phyloP scores from a whole-genome alignment of 2,113 vertebrate genomes.

The Dasyornis broadbenti region DNA sequence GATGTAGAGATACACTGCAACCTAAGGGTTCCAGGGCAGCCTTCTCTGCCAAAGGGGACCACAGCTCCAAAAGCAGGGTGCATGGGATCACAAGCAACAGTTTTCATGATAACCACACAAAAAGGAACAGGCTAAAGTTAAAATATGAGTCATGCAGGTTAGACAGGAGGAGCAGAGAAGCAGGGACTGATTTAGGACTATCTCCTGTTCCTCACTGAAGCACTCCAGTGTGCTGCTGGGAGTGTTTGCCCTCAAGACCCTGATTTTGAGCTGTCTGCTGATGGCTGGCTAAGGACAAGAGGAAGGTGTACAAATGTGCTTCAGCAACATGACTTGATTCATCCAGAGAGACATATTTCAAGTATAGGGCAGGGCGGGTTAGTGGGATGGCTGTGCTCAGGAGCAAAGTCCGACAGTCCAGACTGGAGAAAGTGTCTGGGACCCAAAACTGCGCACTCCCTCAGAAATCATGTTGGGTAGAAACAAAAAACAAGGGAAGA shows the following conservation, averaged over 20 bases:
- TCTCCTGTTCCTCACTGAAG: not conserved
- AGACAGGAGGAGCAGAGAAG: not conserved
- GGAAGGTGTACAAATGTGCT: not conserved
- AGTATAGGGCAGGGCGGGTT: not conserved
- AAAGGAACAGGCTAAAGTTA: not conserved
- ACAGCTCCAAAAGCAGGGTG: not conserved
- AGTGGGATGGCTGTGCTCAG: not conserved
- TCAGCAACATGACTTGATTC: not conserved
- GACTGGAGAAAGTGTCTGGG: not conserved
- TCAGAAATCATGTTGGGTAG: not conserved
- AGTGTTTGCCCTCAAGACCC: not conserved
- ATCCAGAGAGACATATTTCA: not conserved
- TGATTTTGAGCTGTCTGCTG: not conserved
- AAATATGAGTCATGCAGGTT: not conserved
- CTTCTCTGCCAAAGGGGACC: not conserved
- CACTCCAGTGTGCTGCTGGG: not conserved
- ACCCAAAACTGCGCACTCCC: not conserved
- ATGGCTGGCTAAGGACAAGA: not conserved
- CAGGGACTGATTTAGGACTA: not conserved
- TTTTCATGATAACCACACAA: not conserved
- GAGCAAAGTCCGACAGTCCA: not conserved
- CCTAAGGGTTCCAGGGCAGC: not conserved
- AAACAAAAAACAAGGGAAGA: not conserved
- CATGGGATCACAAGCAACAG: rapidly evolving
- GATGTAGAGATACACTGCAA: not conserved